phyloP scores from a whole-genome alignment of 2,888 invertebrate species.

The Mesochorus sp. region DNA sequence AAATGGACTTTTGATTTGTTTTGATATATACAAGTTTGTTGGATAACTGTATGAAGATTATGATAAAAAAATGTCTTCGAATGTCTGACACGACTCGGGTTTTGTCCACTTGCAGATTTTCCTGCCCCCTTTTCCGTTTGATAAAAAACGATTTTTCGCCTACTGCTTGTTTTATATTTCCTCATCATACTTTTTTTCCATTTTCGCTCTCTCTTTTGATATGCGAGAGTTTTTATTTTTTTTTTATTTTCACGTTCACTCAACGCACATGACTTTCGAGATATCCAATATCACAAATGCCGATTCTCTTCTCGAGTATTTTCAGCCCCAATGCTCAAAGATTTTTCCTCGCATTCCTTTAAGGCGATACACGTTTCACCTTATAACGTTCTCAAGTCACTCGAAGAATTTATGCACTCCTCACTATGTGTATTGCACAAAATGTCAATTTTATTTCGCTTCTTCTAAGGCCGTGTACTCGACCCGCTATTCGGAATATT shows the following conservation, averaged over 20 bases:
- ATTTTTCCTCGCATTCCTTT: constrained; percentile 8
- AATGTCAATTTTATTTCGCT: background rate
- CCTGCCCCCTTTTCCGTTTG: too few species aligned
- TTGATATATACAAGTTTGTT: too few species aligned
- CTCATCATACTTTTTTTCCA: too few species aligned
- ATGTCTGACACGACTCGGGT: too few species aligned
- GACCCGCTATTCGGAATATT: background rate
- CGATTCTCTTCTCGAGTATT: background rate
- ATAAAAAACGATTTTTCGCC: too few species aligned
- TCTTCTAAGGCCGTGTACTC: background rate
- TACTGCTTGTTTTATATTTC: too few species aligned
- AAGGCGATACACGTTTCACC: constrained; percentile 3
- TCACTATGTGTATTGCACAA: too few species aligned
- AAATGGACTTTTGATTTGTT: too few species aligned
- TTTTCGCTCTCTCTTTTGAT: constrained; percentile 9
- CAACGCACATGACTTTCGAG: background rate
- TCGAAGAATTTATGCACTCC: background rate
- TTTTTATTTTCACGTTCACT: background rate
- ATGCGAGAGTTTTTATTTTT: background rate
- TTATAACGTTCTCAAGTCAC: background rate
- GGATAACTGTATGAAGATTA: too few species aligned
- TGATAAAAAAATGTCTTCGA: too few species aligned
- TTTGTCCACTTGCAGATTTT: too few species aligned
- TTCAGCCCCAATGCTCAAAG: background rate
- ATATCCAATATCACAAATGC: constrained; percentile 38